These are phyloP conservation scores for Cetoscarus ocellatus DNA, from an alignment of 2,797 vertebrate species.

Conservation along the genomic window DNA sequence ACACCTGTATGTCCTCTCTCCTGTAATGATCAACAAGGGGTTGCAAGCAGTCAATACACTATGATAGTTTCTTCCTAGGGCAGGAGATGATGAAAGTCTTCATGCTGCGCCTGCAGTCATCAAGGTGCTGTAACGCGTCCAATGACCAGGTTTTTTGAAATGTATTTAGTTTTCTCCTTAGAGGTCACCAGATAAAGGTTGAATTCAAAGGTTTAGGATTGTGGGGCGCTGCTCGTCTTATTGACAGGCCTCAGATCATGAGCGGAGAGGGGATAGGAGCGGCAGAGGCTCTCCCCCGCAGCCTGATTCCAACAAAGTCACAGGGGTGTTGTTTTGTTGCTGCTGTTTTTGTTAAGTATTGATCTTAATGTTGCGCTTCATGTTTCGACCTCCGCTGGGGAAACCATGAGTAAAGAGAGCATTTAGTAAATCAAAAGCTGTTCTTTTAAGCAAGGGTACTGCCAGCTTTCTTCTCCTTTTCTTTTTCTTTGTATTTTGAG, in stretches of 20 bases:
- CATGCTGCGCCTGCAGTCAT: constrained; percentile 66
- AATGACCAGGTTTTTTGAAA: constrained; percentile 39
- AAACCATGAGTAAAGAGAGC: constrained; percentile 73
- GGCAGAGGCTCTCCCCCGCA: constrained; percentile 48
- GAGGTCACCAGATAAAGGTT: constrained; percentile 46
- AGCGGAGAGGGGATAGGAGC: constrained; percentile 52
- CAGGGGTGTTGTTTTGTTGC: constrained; percentile 73
- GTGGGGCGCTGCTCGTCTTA: constrained; percentile 52
- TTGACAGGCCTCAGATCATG: constrained; percentile 54
- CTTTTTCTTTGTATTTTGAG: constrained; percentile 64
- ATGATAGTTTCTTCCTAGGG: constrained; percentile 68
- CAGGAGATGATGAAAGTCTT: constrained; percentile 70
- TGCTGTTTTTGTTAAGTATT: constrained; percentile 80
- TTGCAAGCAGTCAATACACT: constrained; percentile 70
- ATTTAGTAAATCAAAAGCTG: constrained; percentile 78
- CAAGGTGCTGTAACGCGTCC: constrained; percentile 54
- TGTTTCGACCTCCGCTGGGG: constrained; percentile 70
- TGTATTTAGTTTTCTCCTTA: constrained; percentile 33
- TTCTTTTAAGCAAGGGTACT: constrained; percentile 55
- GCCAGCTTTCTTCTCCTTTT: constrained; percentile 52
- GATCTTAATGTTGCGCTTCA: constrained; percentile 77
- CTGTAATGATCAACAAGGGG: constrained; percentile 79
- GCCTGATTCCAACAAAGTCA: constrained; percentile 68
- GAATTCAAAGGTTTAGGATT: constrained; percentile 58
- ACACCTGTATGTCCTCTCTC: constrained; percentile 70